Percentiles rank a stretch among this genome's conserved stretches.
These are phyloP conservation scores for Protobothrops mucrosquamatus DNA, from an alignment of 2,113 vertebrate genomes.

Conservation along the genomic window DNA sequence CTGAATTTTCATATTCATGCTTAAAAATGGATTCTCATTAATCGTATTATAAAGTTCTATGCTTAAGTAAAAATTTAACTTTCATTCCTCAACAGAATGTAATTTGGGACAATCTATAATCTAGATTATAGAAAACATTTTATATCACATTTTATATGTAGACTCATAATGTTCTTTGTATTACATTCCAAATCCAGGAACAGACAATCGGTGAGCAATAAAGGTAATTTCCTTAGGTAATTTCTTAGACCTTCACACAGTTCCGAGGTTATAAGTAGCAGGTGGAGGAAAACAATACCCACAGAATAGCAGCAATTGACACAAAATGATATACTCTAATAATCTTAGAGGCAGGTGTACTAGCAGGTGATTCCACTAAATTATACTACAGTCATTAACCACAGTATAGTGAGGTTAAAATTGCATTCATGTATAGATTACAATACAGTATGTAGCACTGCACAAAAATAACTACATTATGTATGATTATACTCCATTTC, in stretches of 20 bases:
- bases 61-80: neutral
- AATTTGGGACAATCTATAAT: conserved; percentile 35
- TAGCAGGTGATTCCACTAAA: conserved; percentile 69
- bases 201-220: conserved; percentile 48
- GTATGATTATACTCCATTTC: conserved; percentile 9
- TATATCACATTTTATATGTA: neutral
- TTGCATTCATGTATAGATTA: conserved; percentile 48
- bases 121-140: neutral
- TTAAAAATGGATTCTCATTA: conserved; percentile 8
- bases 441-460: conserved; percentile 43
- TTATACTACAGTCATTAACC: conserved; percentile 46
- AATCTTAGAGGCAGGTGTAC: conserved; percentile 69
- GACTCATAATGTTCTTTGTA: conserved; percentile 34
- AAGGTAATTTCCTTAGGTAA: conserved; percentile 47
- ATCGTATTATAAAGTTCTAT: fast-evolving
- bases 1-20: neutral
- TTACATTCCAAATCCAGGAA: conserved; percentile 45
- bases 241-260: conserved; percentile 50
- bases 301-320: conserved; percentile 54
- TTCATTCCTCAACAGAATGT: conserved; percentile 4
- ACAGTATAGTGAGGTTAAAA: conserved; percentile 49
- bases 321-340: conserved; percentile 65
- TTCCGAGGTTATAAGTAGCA: conserved; percentile 59
- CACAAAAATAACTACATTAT: conserved; percentile 43
- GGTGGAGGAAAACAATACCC: conserved; percentile 49